These are phyloP conservation scores for Sialis fuliginosa DNA, from an alignment of 2,888 invertebrate species.

Conservation along the genomic window DNA sequence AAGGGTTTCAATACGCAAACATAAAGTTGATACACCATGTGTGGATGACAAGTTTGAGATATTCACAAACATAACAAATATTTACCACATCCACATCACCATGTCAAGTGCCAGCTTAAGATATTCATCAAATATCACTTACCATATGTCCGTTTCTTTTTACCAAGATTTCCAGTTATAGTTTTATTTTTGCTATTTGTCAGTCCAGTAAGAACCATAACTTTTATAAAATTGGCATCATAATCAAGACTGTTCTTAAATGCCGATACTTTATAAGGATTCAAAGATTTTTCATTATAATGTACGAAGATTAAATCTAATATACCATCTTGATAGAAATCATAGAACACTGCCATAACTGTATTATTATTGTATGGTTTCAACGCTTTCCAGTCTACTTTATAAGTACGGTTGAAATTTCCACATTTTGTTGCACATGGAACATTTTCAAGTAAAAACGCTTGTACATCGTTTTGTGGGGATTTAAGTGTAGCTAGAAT, in stretches of 20 bases:
- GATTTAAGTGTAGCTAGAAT: constrained; percentile 55
- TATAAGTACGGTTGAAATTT: constrained; percentile 54
- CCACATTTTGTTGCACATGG: constrained; percentile 46
- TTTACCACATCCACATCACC: neutral
- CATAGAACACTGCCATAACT: constrained; percentile 80
- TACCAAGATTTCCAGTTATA: constrained; percentile 54
- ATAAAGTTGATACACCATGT: too few relatives aligned
- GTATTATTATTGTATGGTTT: constrained; percentile 52
- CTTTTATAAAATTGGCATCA: constrained; percentile 92
- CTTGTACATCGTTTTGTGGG: constrained; percentile 31
- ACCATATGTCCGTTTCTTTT: constrained; percentile 63
- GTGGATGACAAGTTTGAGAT: too few relatives aligned
- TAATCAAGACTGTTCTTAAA: constrained; percentile 78
- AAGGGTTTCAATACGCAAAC: too few relatives aligned
- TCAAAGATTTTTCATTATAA: constrained; percentile 26
- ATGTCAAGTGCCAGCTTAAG: neutral
- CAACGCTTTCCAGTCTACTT: constrained; percentile 58
- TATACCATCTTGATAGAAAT: constrained; percentile 88
- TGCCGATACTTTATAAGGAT: constrained; percentile 47
- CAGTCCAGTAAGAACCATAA: constrained; percentile 77
- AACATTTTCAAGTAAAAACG: constrained; percentile 65
- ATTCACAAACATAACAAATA: too few relatives aligned
- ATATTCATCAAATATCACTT: constrained; percentile 13
- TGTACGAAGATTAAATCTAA: constrained; percentile 70
- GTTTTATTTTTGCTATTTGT: constrained; percentile 51